A percentile compares a stretch with the other conserved stretches of the same genome.
Conservation (phyloP, 2,888 invertebrate genomes). For the Polyommatus iphigenia region DNA sequence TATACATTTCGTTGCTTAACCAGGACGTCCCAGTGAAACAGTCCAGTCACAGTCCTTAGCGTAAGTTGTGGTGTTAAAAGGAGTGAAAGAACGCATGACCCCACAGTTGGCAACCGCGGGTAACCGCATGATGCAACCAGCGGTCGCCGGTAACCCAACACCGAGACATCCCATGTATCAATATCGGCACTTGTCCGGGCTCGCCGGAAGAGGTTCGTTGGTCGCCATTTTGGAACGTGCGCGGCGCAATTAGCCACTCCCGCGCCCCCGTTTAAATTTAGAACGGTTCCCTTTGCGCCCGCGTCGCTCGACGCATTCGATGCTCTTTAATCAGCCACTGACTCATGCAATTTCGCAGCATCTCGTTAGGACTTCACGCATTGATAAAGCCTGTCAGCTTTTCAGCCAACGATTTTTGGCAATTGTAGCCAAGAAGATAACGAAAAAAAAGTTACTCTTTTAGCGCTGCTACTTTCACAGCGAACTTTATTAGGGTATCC, state of each 20-base stretch:
- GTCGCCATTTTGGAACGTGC: constrained; percentile 58
- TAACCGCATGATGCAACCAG: constrained; percentile 14
- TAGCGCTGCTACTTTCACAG: too few species aligned
- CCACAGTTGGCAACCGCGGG: background rate
- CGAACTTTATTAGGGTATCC: too few species aligned
- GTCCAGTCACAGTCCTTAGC: background rate
- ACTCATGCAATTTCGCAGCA: constrained; percentile 14
- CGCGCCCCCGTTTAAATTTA: constrained; percentile 50
- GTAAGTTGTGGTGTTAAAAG: background rate
- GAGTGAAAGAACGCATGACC: background rate
- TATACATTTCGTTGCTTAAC: background rate
- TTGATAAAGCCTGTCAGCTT: background rate
- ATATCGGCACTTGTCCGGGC: constrained; percentile 59
- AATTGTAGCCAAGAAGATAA: too few species aligned
- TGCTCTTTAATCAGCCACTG: constrained; percentile 30
- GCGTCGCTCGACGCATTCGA: constrained; percentile 41
- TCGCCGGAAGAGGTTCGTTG: constrained; percentile 64
- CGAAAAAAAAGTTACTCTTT: too few species aligned
- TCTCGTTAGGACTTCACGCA: background rate
- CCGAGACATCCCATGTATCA: constrained; percentile 37
- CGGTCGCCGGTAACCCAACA: constrained; percentile 14
- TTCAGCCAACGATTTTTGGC: background rate
- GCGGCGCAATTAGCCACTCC: constrained; percentile 49
- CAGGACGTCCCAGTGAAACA: background rate
- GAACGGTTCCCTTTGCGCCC: constrained; percentile 54